Conservation (phyloP, 2,113 vertebrate genomes). For the Porphyrio hochstetteri region DNA sequence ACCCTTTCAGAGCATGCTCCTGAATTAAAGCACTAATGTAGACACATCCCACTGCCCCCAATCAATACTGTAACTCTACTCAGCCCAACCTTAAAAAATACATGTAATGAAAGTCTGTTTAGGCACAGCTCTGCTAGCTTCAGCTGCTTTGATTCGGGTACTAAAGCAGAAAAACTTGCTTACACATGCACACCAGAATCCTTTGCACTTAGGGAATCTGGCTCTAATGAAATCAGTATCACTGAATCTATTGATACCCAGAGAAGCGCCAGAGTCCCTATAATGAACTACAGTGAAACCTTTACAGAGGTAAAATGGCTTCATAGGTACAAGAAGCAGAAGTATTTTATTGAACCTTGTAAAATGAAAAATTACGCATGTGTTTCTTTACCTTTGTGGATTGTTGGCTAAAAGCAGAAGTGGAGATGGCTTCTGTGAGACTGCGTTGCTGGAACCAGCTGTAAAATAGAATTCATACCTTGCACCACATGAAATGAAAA, state of each 20-base stretch:
- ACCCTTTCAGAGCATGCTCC: neutral
- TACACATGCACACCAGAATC: neutral
- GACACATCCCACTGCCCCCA: neutral
- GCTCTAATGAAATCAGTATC: neutral
- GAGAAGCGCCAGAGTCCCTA: neutral
- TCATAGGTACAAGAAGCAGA: neutral
- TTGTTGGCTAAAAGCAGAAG: neutral
- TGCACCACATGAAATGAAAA: conserved; percentile 19
- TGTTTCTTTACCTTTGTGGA: neutral
- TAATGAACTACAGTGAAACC: neutral
- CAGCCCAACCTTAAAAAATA: neutral
- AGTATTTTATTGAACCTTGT: neutral
- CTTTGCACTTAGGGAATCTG: neutral
- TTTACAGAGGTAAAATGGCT: neutral
- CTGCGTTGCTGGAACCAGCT: neutral
- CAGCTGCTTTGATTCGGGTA: neutral
- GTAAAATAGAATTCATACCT: neutral
- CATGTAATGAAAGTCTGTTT: neutral
- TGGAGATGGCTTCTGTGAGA: neutral
- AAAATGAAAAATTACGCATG: neutral
- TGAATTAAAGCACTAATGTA: neutral
- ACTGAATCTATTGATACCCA: neutral
- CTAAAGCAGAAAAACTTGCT: neutral
- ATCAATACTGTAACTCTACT: neutral
- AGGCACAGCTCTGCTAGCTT: neutral